Base-by-base conservation (phyloP, 2,113 vertebrate genomes). In the Herpailurus yagouaroundi region DNA sequence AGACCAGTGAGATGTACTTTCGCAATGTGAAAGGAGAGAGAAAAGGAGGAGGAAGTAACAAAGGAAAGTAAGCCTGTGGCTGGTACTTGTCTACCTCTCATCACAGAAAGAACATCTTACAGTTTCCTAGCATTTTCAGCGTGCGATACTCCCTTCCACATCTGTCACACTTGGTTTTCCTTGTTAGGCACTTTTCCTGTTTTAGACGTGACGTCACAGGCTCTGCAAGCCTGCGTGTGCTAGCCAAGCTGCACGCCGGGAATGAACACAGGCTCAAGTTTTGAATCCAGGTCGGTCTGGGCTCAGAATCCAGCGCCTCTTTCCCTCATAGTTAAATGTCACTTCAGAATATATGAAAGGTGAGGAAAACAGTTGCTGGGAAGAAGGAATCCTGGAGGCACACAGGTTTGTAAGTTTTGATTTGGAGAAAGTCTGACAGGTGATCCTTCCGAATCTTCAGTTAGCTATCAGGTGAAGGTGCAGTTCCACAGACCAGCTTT, bases 131-230 rank as follows among this genome's bases (percentile, higher is more conserved):
- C 27, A n/a, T 91, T 74, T 71, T 93, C 33, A 66, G 16, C 77
- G 52, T 68, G 52, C 0, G 38, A 9, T 64, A 55, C 33, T 36
- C 60, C 86, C 55, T 91, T 83, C 38, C 73, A n/a, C 52, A 18
- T 81, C 95, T 95, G 90, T 73, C 50, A 94, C 29, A 64, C 55
- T 96, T 60, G 69, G 69, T 50, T 85, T 66, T 84, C 19, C 3
- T 7, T 41, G 60, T 84, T 29, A 60, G 9, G 0, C 16, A 31
- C 27, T 80, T 76, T 91, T 73, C 55, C 83, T 11, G n/a, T 45
- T 33, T 83, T 93, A 77, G 48, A 90, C 31, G 50, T 68, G 69
- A 88, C n/a, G 21, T 36, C 50, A 88, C 76, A 89, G 79, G 36
- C 66, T 82, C 48, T 89, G 73, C 16, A 66, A 63, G 63, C 55